A percentile compares a stretch with the other conserved stretches of the same genome.
Conservation (phyloP, 2,888 invertebrate genomes). For the Gymnoscelis rufifasciata region DNA sequence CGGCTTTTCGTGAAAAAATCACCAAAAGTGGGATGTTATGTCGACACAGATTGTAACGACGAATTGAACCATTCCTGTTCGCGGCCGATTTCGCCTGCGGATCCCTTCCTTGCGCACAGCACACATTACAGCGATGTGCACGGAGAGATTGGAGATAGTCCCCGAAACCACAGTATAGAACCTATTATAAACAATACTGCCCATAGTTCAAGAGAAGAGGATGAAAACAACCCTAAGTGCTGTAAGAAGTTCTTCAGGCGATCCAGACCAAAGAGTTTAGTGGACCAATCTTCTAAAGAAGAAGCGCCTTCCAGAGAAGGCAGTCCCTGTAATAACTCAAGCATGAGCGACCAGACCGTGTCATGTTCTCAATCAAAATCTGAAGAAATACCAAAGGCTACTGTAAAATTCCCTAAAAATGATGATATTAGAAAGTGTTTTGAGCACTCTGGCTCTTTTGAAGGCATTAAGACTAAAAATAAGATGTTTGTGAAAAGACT, state of each 20-base stretch:
- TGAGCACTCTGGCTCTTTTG: slow-evolving; percentile 72
- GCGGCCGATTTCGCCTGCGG: slow-evolving; percentile 70
- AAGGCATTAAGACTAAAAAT: slow-evolving; percentile 66
- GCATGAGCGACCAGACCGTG: slow-evolving; percentile 57
- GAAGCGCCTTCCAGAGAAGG: slow-evolving; percentile 53
- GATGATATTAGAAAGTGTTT: slow-evolving; percentile 62
- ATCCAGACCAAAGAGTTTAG: slow-evolving; percentile 66
- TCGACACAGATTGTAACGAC: slow-evolving; percentile 71
- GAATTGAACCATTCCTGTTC: slow-evolving; percentile 64
- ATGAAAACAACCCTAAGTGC: slow-evolving; percentile 61
- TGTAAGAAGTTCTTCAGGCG: slow-evolving; percentile 68
- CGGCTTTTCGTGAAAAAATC: slow-evolving; percentile 74
- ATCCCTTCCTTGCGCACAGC: slow-evolving; percentile 70
- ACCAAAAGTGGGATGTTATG: slow-evolving; percentile 75
- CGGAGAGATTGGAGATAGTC: slow-evolving; percentile 42
- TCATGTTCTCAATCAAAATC: slow-evolving; percentile 59
- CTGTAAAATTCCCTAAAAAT: slow-evolving; percentile 63
- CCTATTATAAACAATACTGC: slow-evolving; percentile 41
- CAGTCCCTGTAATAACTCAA: slow-evolving; percentile 64
- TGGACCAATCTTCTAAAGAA: slow-evolving; percentile 55
- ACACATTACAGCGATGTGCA: slow-evolving; percentile 50
- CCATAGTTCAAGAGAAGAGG: slow-evolving; percentile 48
- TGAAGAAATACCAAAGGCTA: slow-evolving; percentile 67
- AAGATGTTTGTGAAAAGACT: slow-evolving; percentile 71
- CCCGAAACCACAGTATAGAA: slow-evolving; percentile 44